These are phyloP conservation scores for Oryzias curvinotus DNA, from an alignment of 2,113 vertebrate species.

Conservation along the genomic window DNA sequence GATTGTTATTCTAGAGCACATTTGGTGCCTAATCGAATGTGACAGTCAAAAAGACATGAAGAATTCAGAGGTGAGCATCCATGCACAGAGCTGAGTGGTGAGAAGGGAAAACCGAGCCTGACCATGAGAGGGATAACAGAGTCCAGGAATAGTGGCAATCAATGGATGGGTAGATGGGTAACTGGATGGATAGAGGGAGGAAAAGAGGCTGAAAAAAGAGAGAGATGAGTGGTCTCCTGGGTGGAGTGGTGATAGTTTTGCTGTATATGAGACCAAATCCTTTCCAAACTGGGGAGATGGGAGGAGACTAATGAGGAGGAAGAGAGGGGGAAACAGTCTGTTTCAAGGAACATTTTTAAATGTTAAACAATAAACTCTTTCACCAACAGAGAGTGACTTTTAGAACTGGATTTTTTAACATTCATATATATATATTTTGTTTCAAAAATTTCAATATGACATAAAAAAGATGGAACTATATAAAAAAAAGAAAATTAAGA, in stretches of 20 bases:
- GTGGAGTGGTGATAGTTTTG: constrained; percentile 87
- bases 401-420: too few relatives aligned
- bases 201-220: constrained; percentile 67
- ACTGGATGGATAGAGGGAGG: constrained; percentile 78
- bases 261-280: constrained; percentile 91
- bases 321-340: constrained; percentile 70
- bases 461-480: too few relatives aligned
- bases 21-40: constrained; percentile 32
- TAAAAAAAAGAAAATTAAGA: too few relatives aligned
- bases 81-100: constrained; percentile 52
- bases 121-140: constrained; percentile 77
- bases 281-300: constrained; percentile 67
- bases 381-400: not conserved
- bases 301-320: constrained; percentile 74
- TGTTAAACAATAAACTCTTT: too few relatives aligned
- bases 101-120: constrained; percentile 76
- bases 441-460: too few relatives aligned
- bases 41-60: constrained; percentile 40
- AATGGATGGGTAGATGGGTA: constrained; percentile 86
- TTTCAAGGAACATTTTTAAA: not conserved
- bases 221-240: constrained; percentile 86
- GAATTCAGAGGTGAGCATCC: constrained; percentile 18
- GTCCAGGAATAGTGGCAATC: constrained; percentile 95
- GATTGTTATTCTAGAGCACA: constrained; percentile 1
- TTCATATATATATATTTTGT: too few relatives aligned